A percentile compares a stretch with the other conserved stretches of the same genome.
Evolutionary conservation across 2,888 invertebrate genomes (phyloP).

Genomic region (Deroplatys truncata): DNA sequence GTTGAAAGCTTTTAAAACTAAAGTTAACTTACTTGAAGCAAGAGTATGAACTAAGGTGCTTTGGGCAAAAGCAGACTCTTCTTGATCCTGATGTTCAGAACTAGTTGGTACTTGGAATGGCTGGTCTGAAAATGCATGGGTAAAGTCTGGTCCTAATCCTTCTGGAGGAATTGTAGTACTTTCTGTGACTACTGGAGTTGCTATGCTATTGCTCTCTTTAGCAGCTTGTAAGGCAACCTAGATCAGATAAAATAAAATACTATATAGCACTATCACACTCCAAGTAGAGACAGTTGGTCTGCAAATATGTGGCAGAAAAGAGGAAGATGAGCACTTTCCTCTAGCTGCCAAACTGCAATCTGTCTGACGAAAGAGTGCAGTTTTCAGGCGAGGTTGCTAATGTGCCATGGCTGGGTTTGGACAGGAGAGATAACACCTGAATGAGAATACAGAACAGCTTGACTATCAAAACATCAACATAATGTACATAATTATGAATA

Average conservation of each 20-base stretch:
- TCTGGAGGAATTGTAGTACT: not conserved
- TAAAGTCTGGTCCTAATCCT: conserved; percentile 24
- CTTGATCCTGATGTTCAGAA: conserved; percentile 17
- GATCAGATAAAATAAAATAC: not conserved
- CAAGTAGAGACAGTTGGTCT: not conserved
- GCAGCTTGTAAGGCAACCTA: not conserved
- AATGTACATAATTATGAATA: too few species aligned
- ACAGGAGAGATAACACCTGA: too few species aligned
- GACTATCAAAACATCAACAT: too few species aligned
- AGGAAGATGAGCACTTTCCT: too few species aligned
- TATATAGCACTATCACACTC: not conserved
- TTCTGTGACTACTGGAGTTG: not conserved
- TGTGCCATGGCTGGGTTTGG: too few species aligned
- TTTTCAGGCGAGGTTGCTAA: too few species aligned
- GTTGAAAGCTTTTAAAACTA: too few species aligned
- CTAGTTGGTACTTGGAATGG: conserved; percentile 21
- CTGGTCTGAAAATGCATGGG: conserved; percentile 29
- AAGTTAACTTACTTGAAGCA: conserved; percentile 4
- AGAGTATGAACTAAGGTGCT: conserved; percentile 21
- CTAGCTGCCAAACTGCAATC: too few species aligned
- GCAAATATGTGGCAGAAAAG: too few species aligned
- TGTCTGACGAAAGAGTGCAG: too few species aligned
- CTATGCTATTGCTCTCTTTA: not conserved
- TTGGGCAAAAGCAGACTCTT: conserved; percentile 21
- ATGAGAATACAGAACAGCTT: too few species aligned